Conservation (phyloP, 2,888 invertebrate species). For the Cantharis flavilabris region DNA sequence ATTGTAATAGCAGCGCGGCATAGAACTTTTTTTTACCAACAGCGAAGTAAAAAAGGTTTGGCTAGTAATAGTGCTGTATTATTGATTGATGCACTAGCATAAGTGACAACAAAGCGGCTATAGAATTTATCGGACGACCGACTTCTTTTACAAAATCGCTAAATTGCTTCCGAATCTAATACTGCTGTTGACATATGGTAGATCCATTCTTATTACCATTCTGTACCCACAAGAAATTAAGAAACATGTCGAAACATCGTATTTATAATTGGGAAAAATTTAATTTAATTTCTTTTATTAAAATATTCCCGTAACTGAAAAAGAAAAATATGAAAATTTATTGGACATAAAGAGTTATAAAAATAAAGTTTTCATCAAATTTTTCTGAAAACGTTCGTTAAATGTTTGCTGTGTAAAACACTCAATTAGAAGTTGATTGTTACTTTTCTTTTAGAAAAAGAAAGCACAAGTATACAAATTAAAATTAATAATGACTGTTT, state of each 20-base stretch:
- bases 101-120: slow-evolving; percentile 44
- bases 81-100: slow-evolving; percentile 42
- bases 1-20: background rate
- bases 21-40: background rate
- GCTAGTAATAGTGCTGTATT: slow-evolving; percentile 11
- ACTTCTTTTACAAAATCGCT: slow-evolving; percentile 40
- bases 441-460: slow-evolving; percentile 21
- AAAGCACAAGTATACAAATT: slow-evolving; percentile 21
- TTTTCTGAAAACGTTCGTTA: slow-evolving; percentile 16
- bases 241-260: background rate
- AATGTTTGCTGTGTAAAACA: slow-evolving; percentile 28
- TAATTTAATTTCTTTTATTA: background rate
- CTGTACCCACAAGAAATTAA: slow-evolving; percentile 28
- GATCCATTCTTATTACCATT: slow-evolving; percentile 37
- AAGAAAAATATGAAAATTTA: slow-evolving; percentile 13
- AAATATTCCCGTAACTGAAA: background rate
- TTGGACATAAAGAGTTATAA: slow-evolving; percentile 20
- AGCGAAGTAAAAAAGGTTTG: slow-evolving; percentile 9
- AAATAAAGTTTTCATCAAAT: slow-evolving; percentile 20
- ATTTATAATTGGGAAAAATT: background rate
- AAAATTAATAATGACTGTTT: slow-evolving; percentile 21
- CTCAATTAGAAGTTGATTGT: slow-evolving; percentile 30
- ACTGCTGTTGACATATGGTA: slow-evolving; percentile 44
- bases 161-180: slow-evolving; percentile 46
- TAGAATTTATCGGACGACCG: slow-evolving; percentile 42